Evolutionary conservation across 2,797 vertebrate genomes (phyloP), one percentile per base, ranked within the genome.

Genomic region (Brachyalestes nurse): DNA sequence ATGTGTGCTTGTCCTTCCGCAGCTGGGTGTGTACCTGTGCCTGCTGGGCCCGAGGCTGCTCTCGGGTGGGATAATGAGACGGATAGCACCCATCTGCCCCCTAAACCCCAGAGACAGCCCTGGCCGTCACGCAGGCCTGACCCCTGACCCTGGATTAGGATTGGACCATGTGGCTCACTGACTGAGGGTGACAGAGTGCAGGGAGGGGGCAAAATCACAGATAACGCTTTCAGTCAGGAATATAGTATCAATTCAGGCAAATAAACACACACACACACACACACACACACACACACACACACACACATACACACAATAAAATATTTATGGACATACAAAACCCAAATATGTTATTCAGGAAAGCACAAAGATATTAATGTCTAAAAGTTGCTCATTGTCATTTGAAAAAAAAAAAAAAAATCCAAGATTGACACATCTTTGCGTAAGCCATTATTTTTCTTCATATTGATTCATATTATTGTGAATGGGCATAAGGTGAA

Each of bases 71-170:
- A 91, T 93, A 90, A 93, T 93, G 89, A 92, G 89, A 92, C 89
- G 80, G 87, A 72, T 45, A 89, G 89, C 86, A 90, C 88, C 92
- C 92, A 94, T 93, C 92, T 93, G 93, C 92, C 92, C 89, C 89
- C 87, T 91, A 87, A 93, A 86, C 84, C 86, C 85, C 84, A 85
- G 88, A 86, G 91, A 86, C 88, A 90, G 90, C 38, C 91, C 87
- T 89, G 90, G 51, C 60, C 62, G 45, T 13, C 58, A 49, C 38
- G 16, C 55, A 75, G 88, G 83, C 60, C 84, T 89, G 88, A 94
- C 91, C 94, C 93, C 88, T 92, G 92, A 94, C 92, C 92, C 87
- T 86, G 87, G 92, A 94, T 92, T 93, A 93, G 82, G 84, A 82
- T 80, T 89, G 86, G 84, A 89, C 88, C 90, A 93, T 91, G 91